Evolutionary conservation across 1,140 invertebrate genomes (phyloP).

Genomic region (Chrysopa pallens): DNA sequence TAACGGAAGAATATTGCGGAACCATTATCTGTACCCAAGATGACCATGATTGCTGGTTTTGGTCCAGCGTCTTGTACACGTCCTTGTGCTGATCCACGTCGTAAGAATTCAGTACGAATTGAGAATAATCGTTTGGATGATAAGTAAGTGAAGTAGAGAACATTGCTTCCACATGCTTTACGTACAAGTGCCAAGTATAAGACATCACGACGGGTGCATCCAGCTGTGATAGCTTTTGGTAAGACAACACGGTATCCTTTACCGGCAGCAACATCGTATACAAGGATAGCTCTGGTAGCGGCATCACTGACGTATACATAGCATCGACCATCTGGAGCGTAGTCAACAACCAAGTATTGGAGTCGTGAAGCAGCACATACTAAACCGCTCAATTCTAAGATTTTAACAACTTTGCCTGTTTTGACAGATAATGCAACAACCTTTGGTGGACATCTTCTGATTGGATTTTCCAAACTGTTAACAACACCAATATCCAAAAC

Average conservation of each 20-base stretch:
- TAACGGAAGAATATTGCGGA: conserved; percentile 35
- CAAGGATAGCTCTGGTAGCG: conserved; percentile 36
- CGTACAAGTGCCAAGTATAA: conserved; percentile 34
- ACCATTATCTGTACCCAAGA: conserved; percentile 40
- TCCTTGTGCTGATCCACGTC: conserved; percentile 27
- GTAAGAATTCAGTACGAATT: conserved; percentile 31
- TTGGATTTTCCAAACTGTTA: conserved; percentile 29
- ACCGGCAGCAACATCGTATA: conserved; percentile 36
- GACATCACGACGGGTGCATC: conserved; percentile 27
- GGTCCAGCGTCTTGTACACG: conserved; percentile 31
- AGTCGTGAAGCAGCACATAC: conserved; percentile 27
- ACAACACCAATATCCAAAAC: conserved; percentile 38
- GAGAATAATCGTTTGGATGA: conserved; percentile 30
- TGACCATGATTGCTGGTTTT: conserved; percentile 29
- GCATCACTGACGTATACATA: conserved; percentile 43
- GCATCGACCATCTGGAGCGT: conserved; percentile 25
- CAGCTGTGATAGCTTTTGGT: conserved; percentile 27
- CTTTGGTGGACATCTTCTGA: conserved; percentile 31
- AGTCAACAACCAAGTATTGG: conserved; percentile 40
- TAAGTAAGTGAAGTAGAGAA: conserved; percentile 36
- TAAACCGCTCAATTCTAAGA: conserved; percentile 30
- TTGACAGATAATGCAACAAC: conserved; percentile 32
- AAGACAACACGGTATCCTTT: conserved; percentile 36
- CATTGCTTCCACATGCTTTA: conserved; percentile 26
- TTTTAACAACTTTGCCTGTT: conserved; percentile 34